Evolutionary conservation across 2,797 vertebrate species (phyloP).

Genomic region (Naso thynnoides): DNA sequence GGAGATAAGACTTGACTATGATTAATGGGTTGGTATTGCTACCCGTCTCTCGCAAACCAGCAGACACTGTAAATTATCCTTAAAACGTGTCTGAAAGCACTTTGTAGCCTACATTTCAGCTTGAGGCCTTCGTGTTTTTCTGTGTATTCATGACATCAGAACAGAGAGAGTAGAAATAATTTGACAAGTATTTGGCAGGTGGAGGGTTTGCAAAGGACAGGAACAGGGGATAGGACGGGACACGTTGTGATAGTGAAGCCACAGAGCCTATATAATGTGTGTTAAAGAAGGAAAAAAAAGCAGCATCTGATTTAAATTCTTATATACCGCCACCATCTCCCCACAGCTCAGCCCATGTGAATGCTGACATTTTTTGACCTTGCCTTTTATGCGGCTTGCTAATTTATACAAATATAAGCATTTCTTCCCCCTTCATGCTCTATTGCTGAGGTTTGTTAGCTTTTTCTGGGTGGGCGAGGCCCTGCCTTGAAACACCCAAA

Average conservation of each 20-base stretch:
- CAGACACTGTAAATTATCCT: constrained; percentile 53
- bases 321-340: constrained; percentile 30
- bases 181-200: constrained; percentile 59
- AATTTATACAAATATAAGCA: constrained; percentile 84
- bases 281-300: constrained; percentile 9
- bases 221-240: constrained; percentile 20
- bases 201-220: constrained; percentile 49
- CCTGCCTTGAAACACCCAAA: constrained; percentile 60
- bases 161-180: constrained; percentile 42
- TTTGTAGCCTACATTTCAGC: constrained; percentile 40
- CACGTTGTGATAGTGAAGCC: constrained; percentile 50
- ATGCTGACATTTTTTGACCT: constrained; percentile 72
- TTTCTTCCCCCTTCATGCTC: constrained; percentile 62
- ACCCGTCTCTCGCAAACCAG: constrained; percentile 57
- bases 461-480: constrained; percentile 61
- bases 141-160: constrained; percentile 47
- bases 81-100: constrained; percentile 52
- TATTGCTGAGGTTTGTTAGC: constrained; percentile 62
- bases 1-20: constrained; percentile 68
- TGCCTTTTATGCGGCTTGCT: constrained; percentile 70
- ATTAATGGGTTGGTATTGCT: constrained; percentile 71
- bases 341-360: constrained; percentile 55
- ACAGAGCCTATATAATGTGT: constrained; percentile 49
- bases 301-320: constrained; percentile 70
- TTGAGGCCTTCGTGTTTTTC: constrained; percentile 24